phyloP scores from a whole-genome alignment of 2,113 vertebrate genomes.

The Raja brachyura region DNA sequence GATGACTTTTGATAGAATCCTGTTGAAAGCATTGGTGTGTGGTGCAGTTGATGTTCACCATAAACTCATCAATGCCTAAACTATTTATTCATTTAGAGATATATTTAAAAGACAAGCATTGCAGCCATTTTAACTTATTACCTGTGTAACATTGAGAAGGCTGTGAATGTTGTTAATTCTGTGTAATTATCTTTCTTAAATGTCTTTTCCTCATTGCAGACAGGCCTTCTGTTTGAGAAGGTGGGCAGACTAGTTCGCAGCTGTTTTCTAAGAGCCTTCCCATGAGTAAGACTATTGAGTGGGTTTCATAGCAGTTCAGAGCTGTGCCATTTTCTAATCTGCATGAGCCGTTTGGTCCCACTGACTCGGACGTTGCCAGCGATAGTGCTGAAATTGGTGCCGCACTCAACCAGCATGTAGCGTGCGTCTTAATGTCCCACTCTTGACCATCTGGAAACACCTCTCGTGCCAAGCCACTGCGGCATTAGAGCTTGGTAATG shows the following conservation, averaged over 20 bases:
- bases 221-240: not conserved
- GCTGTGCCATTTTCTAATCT: not conserved
- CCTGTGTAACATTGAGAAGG: not conserved
- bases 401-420: not conserved
- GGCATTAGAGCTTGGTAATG: not conserved
- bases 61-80: not conserved
- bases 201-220: not conserved
- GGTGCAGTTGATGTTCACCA: not conserved
- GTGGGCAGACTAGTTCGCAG: not conserved
- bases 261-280: not conserved
- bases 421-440: not conserved
- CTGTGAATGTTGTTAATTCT: not conserved
- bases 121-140: constrained; percentile 24
- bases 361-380: too few species aligned
- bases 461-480: not conserved
- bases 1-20: too few species aligned
- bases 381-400: not conserved
- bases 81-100: constrained; percentile 28
- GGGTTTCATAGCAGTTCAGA: not conserved
- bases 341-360: not conserved
- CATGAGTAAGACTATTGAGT: not conserved
- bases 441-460: not conserved
- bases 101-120: not conserved
- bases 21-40: not conserved
- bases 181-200: too few species aligned